Evolutionary conservation across 2,797 vertebrate species (phyloP), one percentile per base, ranked within the genome.

Genomic region (Momotus momota): DNA sequence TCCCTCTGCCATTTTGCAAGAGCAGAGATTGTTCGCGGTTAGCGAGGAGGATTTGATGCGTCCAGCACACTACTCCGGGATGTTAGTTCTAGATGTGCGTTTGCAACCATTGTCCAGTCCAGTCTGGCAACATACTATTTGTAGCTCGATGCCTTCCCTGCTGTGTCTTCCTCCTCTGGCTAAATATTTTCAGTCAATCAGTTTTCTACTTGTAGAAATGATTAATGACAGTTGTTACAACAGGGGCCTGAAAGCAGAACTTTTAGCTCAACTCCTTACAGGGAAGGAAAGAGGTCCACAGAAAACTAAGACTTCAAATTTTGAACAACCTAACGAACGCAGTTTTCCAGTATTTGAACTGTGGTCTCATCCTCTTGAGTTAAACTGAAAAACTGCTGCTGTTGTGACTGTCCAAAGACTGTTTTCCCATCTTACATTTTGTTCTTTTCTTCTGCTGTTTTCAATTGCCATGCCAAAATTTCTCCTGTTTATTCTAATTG

Each of bases 401-500:
- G 89, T 74, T 94, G 61, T 88, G 74, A 92, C 92, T 89, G 70
- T 49, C 61, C 83, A 83, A 93, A 90, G 72, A 43, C 66, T 90
- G 79, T 66, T 93, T 96, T 88, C 86, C 88, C 66, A 95, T 95
- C 81, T 90, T 94, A 90, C n/a, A 85, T 90, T 88, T 96, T 95
- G 81, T 92, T 95, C 81, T 90, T 79, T 81, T 85, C 81, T 92
- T 96, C 72, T 95, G 88, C 90, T 96, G 93, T 95, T 96, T 96
- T 96, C 82, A 91, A 88, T 64, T 88, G 90, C 74, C 71, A 82
- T 80, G 92, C 93, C 90, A 90, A 93, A 93, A 79, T 88, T 96
- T 95, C 94, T 93, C 92, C 91, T 94, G 86, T 95, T 94, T 96
- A 96, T 86, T 95, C 64, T 95, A 97, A 94, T 94, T 96, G 92